Evolutionary conservation across 2,888 invertebrate species (phyloP).

Genomic region (Nematopogon swammerdamellus): DNA sequence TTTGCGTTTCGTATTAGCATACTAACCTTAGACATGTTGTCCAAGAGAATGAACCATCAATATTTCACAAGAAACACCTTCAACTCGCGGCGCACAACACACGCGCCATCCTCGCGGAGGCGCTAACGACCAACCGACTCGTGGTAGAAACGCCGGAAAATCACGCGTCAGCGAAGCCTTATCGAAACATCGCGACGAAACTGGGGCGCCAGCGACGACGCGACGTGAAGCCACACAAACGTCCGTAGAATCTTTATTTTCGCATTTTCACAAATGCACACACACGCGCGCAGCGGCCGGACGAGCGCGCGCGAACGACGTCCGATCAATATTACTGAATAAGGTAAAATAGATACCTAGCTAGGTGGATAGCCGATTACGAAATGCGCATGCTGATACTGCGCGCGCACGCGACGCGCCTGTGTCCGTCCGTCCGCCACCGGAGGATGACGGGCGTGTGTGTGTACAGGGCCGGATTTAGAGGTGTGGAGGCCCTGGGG

Average conservation of each 20-base stretch:
- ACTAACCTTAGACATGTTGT: not conserved
- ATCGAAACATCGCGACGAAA: not conserved
- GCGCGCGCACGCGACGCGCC: not conserved
- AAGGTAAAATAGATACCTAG: constrained; percentile 10
- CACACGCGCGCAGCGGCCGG: no score
- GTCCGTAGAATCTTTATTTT: not conserved
- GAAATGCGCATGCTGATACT: not conserved
- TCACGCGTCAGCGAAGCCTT: not conserved
- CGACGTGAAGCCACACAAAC: not conserved
- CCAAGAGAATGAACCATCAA: not conserved
- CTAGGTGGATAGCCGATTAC: not conserved
- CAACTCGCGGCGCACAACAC: not conserved
- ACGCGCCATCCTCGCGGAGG: not conserved
- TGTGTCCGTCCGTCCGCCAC: not conserved
- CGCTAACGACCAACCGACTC: not conserved
- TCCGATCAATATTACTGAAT: constrained; percentile 13
- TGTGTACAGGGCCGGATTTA: not conserved
- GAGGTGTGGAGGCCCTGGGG: no score
- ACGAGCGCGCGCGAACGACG: constrained; percentile 7
- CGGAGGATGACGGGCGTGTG: not conserved
- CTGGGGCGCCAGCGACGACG: no score
- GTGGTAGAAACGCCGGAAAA: not conserved
- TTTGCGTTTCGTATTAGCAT: no score
- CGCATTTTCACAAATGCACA: not conserved
- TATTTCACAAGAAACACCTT: not conserved